phyloP scores from a whole-genome alignment of 2,113 vertebrate genomes.

The Daboia siamensis region DNA sequence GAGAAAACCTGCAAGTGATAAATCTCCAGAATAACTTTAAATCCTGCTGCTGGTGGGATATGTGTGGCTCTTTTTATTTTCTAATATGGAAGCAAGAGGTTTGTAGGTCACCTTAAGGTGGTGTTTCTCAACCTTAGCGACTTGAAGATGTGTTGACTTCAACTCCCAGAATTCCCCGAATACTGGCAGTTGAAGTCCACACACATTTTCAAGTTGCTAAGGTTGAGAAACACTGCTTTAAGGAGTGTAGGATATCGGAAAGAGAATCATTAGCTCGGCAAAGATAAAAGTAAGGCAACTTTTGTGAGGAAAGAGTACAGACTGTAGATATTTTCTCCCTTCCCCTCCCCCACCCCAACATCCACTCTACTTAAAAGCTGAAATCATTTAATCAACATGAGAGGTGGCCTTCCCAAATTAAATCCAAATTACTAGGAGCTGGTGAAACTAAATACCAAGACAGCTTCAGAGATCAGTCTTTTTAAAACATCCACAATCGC shows the following conservation, averaged over 20 bases:
- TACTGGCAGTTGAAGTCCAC: neutral
- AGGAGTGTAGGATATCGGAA: neutral
- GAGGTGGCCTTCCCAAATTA: conserved; percentile 49
- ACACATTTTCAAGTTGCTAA: neutral
- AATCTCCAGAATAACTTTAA: conserved; percentile 26
- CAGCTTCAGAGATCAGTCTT: conserved; percentile 47
- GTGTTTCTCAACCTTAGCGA: neutral
- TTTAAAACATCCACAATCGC: conserved; percentile 30
- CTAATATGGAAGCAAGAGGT: neutral
- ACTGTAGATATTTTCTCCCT: conserved; percentile 5
- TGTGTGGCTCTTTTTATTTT: neutral
- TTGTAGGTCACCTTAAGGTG: neutral
- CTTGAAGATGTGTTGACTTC: neutral
- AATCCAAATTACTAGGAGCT: conserved; percentile 31
- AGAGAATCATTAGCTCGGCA: conserved; percentile 9
- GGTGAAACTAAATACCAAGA: conserved; percentile 57
- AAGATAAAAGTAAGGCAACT: conserved; percentile 37
- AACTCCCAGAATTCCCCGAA: neutral
- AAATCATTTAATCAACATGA: conserved; percentile 50
- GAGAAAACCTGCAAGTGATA: neutral
- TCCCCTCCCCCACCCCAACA: neutral
- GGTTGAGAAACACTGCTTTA: neutral
- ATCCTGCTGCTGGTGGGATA: neutral
- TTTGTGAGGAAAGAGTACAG: conserved; percentile 26
- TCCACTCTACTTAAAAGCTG: conserved; percentile 38